These are phyloP conservation scores for Myripristis murdjan DNA, from an alignment of 2,797 vertebrate genomes.

Conservation along the genomic window DNA sequence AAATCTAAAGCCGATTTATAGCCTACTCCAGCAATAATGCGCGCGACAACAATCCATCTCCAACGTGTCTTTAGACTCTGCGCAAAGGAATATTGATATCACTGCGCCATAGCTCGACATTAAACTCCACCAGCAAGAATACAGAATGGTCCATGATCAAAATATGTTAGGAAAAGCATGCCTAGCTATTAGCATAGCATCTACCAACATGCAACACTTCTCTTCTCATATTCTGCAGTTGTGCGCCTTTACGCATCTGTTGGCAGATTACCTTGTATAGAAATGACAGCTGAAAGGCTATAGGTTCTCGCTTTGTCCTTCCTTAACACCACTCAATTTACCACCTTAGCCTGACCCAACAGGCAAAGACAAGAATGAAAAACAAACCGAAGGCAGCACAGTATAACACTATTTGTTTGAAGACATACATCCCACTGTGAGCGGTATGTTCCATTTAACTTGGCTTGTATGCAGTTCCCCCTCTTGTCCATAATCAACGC, in stretches of 20 bases:
- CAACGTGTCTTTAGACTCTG: constrained; percentile 47
- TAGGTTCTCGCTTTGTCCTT: constrained; percentile 70
- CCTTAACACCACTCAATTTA: constrained; percentile 55
- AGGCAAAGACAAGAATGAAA: constrained; percentile 46
- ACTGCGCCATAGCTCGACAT: constrained; percentile 66
- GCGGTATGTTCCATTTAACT: constrained; percentile 79
- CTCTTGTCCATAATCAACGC: constrained; percentile 86
- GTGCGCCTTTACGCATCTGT: constrained; percentile 70
- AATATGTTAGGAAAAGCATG: background rate
- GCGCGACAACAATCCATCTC: constrained; percentile 48
- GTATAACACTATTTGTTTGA: constrained; percentile 66
- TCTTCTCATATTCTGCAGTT: constrained; percentile 23
- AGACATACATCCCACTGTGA: constrained; percentile 83
- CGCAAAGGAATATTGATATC: constrained; percentile 64
- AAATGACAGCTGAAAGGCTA: constrained; percentile 63
- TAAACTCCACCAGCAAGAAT: constrained; percentile 8
- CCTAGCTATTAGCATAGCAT: constrained; percentile 3
- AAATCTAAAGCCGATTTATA: constrained; percentile 74
- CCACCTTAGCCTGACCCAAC: constrained; percentile 45
- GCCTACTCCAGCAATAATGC: constrained; percentile 60
- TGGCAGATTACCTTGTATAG: constrained; percentile 53
- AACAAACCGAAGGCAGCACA: constrained; percentile 47
- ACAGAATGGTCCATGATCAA: background rate
- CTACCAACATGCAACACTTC: constrained; percentile 11
- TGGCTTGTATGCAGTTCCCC: constrained; percentile 81